A percentile compares a stretch with the other conserved stretches of the same genome.
Conservation (phyloP, 2,888 invertebrate species). For the Silvanus unidentatus region DNA sequence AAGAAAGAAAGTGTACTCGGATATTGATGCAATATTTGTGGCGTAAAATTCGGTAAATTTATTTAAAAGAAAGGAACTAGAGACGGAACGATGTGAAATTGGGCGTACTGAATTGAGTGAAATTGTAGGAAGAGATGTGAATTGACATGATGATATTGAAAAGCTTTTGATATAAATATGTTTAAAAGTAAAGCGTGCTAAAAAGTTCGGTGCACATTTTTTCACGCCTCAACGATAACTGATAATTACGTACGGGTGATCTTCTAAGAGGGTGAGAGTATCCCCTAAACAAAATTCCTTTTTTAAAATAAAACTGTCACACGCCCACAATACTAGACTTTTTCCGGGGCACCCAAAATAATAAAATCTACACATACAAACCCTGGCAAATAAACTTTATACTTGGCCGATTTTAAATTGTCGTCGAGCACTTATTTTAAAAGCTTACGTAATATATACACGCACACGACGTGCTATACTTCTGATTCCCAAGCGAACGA, state of each 20-base stretch:
- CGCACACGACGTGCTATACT: constrained; percentile 12
- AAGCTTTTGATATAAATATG: constrained; percentile 46
- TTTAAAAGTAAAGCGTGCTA: constrained; percentile 44
- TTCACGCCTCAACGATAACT: constrained; percentile 44
- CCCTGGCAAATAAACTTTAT: constrained; percentile 46
- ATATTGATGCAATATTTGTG: too few relatives aligned
- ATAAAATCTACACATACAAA: constrained; percentile 22
- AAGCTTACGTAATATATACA: constrained; percentile 26
- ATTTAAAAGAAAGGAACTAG: not conserved
- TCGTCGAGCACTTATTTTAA: constrained; percentile 43
- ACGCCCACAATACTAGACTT: constrained; percentile 39
- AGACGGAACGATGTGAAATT: constrained; percentile 21
- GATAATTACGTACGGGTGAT: constrained; percentile 49
- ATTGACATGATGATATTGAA: constrained; percentile 42
- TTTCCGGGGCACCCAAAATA: constrained; percentile 26
- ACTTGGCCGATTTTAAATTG: constrained; percentile 41
- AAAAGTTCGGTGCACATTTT: constrained; percentile 41
- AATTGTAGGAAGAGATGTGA: constrained; percentile 35
- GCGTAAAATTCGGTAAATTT: constrained; percentile 1
- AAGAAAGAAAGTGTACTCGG: too few relatives aligned
- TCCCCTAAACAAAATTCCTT: constrained; percentile 15
- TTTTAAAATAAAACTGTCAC: constrained; percentile 45
- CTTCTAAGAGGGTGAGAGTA: constrained; percentile 40
- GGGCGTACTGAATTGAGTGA: constrained; percentile 34
- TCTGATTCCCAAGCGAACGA: constrained; percentile 32